Evolutionary conservation across 1,140 invertebrate species (phyloP), one percentile per base, ranked within the genome.

Genomic region (Danaus melanippus): DNA sequence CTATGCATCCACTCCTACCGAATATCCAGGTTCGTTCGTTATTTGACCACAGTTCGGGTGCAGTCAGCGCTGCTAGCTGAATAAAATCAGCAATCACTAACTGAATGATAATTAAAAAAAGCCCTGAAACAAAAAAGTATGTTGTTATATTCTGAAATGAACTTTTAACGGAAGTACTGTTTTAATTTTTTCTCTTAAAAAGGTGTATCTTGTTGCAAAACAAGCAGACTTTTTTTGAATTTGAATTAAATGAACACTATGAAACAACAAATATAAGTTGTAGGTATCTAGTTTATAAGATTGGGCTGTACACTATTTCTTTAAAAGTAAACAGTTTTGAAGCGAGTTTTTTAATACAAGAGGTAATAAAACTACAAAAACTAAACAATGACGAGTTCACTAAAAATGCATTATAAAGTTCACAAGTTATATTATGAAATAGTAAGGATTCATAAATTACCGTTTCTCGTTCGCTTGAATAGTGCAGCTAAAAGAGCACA

Each of bases 41-140:
- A 42, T 79, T 67, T 1, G 79, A 85, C 72, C 87, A 86, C 41
- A 89, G 58, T 71, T 90, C 89, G 10, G 82, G 73, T 9, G 76
- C 70, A n/a, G 81, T 68, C n/a, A 86, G 70, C 12, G 81, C 76
- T 7, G 70, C 76, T 40, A 87, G 60, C 17, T 85, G 63, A 15
- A 88, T 41, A 5, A 86, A 64, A 52, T 90, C 89, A 0, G 87
- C 79, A 9, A 87, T 43, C 8, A 82, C 80, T 42, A 90, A 62
- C 75, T 90, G 89, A 21, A 88, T 70, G 50, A 90, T 73, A 9
- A 90, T 73, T 21, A 76, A 79, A 44, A 79, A 72, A 10, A 89
- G 69, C 42, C 89, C 89, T 90, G 76, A 65, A 88, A 80, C 58
- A 55, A 67, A 60, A 60, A 65, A 56, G 12, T 50, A 10, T 32